These are phyloP conservation scores for Agrotis puta DNA, from an alignment of 2,888 invertebrate species.

Conservation along the genomic window DNA sequence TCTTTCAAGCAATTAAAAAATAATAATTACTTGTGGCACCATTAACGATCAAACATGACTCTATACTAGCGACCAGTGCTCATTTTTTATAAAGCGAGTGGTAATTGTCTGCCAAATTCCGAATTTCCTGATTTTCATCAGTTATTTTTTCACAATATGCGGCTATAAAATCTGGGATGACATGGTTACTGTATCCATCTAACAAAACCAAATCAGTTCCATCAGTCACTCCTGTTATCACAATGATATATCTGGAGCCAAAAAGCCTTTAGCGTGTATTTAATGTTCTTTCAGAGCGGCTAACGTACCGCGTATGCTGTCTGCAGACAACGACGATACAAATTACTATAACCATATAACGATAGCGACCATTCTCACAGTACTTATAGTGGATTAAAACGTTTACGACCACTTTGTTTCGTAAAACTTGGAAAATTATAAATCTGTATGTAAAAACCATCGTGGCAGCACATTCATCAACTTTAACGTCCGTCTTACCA, in stretches of 20 bases:
- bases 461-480: constrained; percentile 38
- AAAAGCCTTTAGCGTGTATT: constrained; percentile 4
- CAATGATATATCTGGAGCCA: background rate
- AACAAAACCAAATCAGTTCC: constrained; percentile 19
- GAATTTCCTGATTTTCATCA: background rate
- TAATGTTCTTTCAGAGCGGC: constrained; percentile 10
- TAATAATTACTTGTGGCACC: constrained; percentile 7
- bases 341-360: constrained; percentile 27
- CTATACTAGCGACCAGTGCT: background rate
- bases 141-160: background rate
- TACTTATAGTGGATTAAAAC: constrained; percentile 37
- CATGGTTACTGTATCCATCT: constrained; percentile 6
- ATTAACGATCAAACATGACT: constrained; percentile 4
- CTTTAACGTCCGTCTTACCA: constrained; percentile 26
- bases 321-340: constrained; percentile 23
- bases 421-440: constrained; percentile 53
- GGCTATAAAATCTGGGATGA: background rate
- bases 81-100: background rate
- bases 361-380: constrained; percentile 38
- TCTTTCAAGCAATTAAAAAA: constrained; percentile 4
- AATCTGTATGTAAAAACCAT: constrained; percentile 39
- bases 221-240: constrained; percentile 7
- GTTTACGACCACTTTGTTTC: constrained; percentile 44
- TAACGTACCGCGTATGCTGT: constrained; percentile 30
- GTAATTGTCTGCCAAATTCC: background rate